phyloP scores from a whole-genome alignment of 2,888 invertebrate genomes.

The Malthinus seriepunctatus region DNA sequence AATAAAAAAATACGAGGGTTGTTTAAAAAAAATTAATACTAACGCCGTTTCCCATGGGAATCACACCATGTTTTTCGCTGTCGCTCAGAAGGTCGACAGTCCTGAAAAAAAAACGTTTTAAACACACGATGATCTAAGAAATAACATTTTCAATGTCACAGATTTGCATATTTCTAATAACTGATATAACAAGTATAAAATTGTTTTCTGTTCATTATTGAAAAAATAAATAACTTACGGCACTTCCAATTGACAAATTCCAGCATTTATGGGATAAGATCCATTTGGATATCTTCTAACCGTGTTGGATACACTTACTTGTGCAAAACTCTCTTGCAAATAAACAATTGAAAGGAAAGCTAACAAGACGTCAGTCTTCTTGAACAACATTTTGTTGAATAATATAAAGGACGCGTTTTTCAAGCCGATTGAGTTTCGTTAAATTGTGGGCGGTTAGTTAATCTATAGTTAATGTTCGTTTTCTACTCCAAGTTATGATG shows the following conservation, averaged over 20 bases:
- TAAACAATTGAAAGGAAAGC: neutral
- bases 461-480: too few species aligned
- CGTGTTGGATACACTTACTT: neutral
- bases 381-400: conserved; percentile 7
- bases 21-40: conserved; percentile 44
- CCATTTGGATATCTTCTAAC: conserved; percentile 6
- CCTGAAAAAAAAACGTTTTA: conserved; percentile 48
- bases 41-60: conserved; percentile 64
- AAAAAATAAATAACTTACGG: conserved; percentile 59
- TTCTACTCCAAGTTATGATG: too few species aligned
- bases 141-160: neutral
- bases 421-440: conserved; percentile 1
- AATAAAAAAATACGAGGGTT: too few species aligned
- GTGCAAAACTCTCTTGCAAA: neutral
- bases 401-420: neutral
- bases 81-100: conserved; percentile 59
- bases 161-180: neutral
- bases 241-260: conserved; percentile 66
- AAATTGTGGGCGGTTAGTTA: neutral
- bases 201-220: too few species aligned
- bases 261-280: conserved; percentile 39
- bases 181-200: neutral
- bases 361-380: conserved; percentile 1
- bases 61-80: conserved; percentile 49
- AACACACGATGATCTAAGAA: conserved; percentile 19